These are phyloP conservation scores for Craterocephalus amniculus DNA, from an alignment of 2,797 vertebrate species.

Conservation along the genomic window DNA sequence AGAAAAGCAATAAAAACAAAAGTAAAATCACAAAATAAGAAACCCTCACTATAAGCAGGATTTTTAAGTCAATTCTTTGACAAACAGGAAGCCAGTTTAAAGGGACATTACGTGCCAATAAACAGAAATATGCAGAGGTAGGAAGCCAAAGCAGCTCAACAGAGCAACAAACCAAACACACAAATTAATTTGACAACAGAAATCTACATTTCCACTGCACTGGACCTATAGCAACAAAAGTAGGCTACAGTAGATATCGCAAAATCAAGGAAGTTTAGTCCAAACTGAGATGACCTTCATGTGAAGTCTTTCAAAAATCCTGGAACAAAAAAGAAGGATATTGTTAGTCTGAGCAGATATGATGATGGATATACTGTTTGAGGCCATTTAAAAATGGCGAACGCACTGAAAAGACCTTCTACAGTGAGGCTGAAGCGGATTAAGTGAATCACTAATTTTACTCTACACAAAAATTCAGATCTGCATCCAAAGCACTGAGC, in stretches of 20 bases:
- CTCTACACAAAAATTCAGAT: neutral
- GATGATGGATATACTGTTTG: neutral
- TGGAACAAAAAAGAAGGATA: neutral
- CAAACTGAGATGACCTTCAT: neutral
- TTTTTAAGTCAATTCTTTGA: too few relatives aligned
- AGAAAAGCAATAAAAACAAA: too few relatives aligned
- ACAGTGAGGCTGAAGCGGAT: neutral
- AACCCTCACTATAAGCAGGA: too few relatives aligned
- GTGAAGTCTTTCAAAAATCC: neutral
- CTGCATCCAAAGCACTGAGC: constrained; percentile 7
- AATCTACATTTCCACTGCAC: neutral
- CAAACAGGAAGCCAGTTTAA: too few relatives aligned
- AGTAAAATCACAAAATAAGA: too few relatives aligned
- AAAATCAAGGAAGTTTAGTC: neutral
- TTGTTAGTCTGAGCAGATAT: neutral
- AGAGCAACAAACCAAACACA: neutral
- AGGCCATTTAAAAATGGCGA: neutral
- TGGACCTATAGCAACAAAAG: neutral
- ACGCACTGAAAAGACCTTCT: neutral
- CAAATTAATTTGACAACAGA: neutral
- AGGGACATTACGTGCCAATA: neutral
- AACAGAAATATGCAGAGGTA: neutral
- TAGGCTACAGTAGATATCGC: neutral
- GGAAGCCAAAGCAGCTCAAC: neutral
- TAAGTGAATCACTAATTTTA: neutral